These are phyloP conservation scores for Podiceps cristatus DNA, from an alignment of 2,113 vertebrate genomes.

Conservation along the genomic window DNA sequence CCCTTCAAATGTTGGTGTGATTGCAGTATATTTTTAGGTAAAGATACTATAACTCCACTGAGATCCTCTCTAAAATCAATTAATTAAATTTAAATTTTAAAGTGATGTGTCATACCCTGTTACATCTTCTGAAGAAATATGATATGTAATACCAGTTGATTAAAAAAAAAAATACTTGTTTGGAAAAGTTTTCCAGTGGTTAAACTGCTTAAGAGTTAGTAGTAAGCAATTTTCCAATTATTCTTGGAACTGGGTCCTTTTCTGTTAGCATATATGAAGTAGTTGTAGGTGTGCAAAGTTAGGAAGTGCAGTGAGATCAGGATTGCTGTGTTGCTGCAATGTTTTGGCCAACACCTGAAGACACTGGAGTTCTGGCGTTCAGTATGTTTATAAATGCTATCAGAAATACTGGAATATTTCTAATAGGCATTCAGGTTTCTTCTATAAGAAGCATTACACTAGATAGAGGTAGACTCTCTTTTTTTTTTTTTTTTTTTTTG, in stretches of 20 bases:
- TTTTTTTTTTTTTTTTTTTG: too few species aligned
- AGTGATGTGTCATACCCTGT: neutral
- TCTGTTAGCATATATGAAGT: neutral
- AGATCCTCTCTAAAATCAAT: neutral
- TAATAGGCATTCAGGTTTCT: neutral
- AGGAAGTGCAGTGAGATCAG: neutral
- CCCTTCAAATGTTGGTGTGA: neutral
- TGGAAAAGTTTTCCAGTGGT: neutral
- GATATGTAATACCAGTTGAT: neutral
- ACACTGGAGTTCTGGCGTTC: neutral
- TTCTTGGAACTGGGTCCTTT: neutral
- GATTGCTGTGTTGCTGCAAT: neutral
- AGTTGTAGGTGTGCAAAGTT: neutral
- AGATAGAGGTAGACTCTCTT: neutral
- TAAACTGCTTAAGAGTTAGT: neutral
- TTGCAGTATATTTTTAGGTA: neutral
- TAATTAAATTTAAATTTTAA: neutral
- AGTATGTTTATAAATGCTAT: neutral
- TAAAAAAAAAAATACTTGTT: neutral
- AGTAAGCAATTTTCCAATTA: neutral
- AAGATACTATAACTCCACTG: neutral
- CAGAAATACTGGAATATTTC: neutral
- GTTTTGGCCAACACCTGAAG: neutral
- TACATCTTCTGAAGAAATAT: neutral
- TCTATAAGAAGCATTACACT: neutral